Conservation (phyloP, 2,888 invertebrate species). For the Pelosia muscerda region DNA sequence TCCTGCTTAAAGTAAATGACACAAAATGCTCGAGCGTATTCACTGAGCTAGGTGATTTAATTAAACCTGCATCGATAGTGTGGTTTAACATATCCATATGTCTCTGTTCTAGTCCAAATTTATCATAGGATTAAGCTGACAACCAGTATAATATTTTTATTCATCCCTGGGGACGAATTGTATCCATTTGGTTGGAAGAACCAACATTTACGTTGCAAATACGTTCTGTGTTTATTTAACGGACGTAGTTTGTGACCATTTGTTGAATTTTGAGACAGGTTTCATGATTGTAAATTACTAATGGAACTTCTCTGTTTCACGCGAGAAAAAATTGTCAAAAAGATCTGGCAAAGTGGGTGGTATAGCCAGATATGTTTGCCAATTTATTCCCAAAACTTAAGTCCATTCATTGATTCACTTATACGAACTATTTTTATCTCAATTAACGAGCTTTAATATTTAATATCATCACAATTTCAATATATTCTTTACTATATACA, state of each 20-base stretch:
- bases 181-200: slow-evolving; percentile 60
- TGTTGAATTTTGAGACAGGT: background rate
- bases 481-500: too few species aligned
- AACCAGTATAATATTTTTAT: slow-evolving; percentile 77
- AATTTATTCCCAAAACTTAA: too few species aligned
- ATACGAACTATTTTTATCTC: too few species aligned
- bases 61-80: slow-evolving; percentile 41
- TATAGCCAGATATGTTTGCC: too few species aligned
- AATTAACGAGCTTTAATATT: too few species aligned
- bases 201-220: slow-evolving; percentile 24
- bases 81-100: slow-evolving; percentile 37
- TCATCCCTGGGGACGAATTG: slow-evolving; percentile 70
- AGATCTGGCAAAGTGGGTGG: too few species aligned
- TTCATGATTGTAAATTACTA: too few species aligned
- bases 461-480: too few species aligned
- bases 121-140: slow-evolving; percentile 78
- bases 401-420: too few species aligned
- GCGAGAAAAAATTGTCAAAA: too few species aligned
- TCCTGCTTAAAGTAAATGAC: background rate
- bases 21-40: background rate
- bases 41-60: slow-evolving; percentile 35
- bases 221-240: slow-evolving; percentile 13
- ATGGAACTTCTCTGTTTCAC: too few species aligned
- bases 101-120: slow-evolving; percentile 63
- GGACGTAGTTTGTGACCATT: slow-evolving; percentile 9